Evolutionary conservation across 2,113 vertebrate species (phyloP).

Genomic region (Todiramphus chloris): DNA sequence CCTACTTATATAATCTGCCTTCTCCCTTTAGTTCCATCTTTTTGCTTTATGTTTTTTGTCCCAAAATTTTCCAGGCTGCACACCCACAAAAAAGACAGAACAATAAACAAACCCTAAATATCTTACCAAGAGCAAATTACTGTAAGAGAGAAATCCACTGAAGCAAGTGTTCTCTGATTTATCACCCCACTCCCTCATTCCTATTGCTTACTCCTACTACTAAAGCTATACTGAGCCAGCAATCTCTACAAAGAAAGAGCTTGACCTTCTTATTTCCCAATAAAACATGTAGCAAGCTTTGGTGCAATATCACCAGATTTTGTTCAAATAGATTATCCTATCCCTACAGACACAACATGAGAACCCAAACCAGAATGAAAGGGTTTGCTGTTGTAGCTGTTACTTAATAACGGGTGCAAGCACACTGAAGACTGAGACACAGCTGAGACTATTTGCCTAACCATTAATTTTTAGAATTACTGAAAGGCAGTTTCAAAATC

Average conservation of each 20-base stretch:
- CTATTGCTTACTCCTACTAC: neutral
- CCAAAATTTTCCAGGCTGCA: neutral
- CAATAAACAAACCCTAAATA: neutral
- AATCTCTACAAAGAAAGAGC: neutral
- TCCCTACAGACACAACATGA: neutral
- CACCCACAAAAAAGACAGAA: neutral
- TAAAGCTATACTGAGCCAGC: neutral
- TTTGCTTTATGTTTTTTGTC: neutral
- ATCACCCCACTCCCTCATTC: conserved; percentile 9
- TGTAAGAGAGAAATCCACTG: neutral
- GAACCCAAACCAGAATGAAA: neutral
- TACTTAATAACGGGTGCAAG: neutral
- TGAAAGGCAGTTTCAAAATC: conserved; percentile 23
- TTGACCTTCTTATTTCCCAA: neutral
- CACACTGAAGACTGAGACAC: neutral
- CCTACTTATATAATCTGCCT: neutral
- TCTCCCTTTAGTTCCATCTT: neutral
- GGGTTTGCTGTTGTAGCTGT: neutral
- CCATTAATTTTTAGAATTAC: neutral
- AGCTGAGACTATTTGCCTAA: neutral
- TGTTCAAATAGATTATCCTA: neutral
- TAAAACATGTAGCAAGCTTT: neutral
- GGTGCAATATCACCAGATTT: neutral
- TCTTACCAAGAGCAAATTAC: neutral
- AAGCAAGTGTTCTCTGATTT: neutral